Evolutionary conservation across 1,140 invertebrate genomes (phyloP), one percentile per base, ranked within the genome.

Genomic region (Leptopilina boulardi): DNA sequence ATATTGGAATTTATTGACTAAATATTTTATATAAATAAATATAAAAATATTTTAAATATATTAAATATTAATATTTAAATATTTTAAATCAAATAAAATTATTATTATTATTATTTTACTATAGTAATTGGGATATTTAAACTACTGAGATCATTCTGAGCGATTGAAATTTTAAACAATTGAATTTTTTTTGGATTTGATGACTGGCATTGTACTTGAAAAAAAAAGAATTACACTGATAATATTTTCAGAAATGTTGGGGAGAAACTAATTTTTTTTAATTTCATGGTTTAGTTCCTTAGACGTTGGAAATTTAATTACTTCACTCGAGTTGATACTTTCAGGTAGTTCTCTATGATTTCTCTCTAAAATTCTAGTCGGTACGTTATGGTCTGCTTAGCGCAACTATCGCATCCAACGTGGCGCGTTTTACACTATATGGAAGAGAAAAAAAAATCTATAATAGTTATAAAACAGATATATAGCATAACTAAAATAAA

Each of bases 291-390:
- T 79, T 80, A 21, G 41, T 80, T 70, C 59, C 74, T 74, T 79
- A 73, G 42, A 44, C 73, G 71, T 38, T 84, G 82, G 78, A 85
- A 84, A 86, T 87, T 86, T 83, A 86, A 86, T 87, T 87, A 85
- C 82, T 82, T 80, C 79, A 51, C 23, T 26, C 26, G 59, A 66
- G 21, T n/a, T 23, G 13, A 66, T 30, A 30, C 19, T 66, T 30
- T 30, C 51, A 70, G 79, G 26, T 4, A n/a, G 6, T 66, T 30
- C 21, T n/a, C 11, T 23, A 23, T 66, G 59, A 66, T 66, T 66
- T 66, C 59, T 66, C 59, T 30, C n/a, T n/a, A n/a, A n/a, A 66
- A 66, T 23, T 11, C 2, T 30, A 0, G 26, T 8, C 59, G 11
- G 26, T 66, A n/a, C 15, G 26, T 30, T 66, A 66, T 66, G 56